These are phyloP conservation scores for Ptychoptera contaminata DNA, from an alignment of 2,888 invertebrate species.

Conservation along the genomic window DNA sequence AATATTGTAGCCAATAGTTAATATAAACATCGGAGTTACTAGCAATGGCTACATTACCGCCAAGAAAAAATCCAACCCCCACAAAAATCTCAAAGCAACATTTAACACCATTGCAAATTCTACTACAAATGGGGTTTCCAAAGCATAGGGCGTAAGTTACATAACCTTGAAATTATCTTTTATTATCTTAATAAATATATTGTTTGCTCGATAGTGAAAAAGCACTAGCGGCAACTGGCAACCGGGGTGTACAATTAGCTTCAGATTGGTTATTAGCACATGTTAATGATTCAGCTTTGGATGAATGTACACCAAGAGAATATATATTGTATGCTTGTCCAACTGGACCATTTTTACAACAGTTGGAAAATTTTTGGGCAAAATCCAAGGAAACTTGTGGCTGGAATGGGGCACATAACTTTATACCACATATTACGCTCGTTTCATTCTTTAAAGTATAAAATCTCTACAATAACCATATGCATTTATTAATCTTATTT, in stretches of 20 bases:
- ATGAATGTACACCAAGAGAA: conserved; percentile 61
- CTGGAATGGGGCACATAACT: conserved; percentile 85
- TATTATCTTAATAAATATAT: not conserved
- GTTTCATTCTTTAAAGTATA: conserved; percentile 78
- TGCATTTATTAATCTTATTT: conserved; percentile 3
- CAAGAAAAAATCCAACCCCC: conserved; percentile 56
- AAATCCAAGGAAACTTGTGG: conserved; percentile 57
- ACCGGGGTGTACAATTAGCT: conserved; percentile 73
- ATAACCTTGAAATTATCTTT: not conserved
- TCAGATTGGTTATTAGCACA: conserved; percentile 85
- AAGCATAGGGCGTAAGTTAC: conserved; percentile 71
- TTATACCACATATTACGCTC: conserved; percentile 77
- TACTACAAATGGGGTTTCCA: conserved; percentile 79
- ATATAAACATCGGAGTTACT: no score
- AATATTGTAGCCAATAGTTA: no score
- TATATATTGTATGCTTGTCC: conserved; percentile 82
- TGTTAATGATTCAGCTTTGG: conserved; percentile 67
- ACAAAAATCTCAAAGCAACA: conserved; percentile 57
- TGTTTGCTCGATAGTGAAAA: conserved; percentile 48
- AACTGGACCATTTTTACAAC: conserved; percentile 54
- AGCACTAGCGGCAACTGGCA: conserved; percentile 78
- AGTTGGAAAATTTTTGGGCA: conserved; percentile 56
- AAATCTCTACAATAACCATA: not conserved
- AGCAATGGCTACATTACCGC: conserved; percentile 60
- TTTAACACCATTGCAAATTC: conserved; percentile 60